Base-by-base conservation (phyloP, 2,888 invertebrate genomes). In the Rhagium mordax region DNA sequence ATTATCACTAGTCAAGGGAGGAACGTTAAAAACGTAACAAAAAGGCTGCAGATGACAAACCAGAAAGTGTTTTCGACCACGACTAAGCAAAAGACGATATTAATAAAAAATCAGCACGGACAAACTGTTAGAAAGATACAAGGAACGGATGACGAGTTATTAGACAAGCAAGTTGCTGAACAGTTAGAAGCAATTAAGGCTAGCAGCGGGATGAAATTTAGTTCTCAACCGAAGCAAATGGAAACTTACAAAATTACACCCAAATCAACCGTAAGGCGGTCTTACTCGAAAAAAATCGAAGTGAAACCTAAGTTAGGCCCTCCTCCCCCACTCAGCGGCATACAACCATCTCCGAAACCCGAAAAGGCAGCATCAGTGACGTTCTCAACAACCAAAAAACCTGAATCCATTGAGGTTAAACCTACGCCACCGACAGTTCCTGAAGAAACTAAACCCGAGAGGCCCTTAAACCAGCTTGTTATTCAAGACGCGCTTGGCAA, bases 401-500 rank as follows among this genome's bases (percentile, higher is more conserved):
- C 57, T 4, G 71, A 53, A 41, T 15, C 49, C 0, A n/a, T 41
- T 16, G 61, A 70, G 55, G 41, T 55, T 16, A 67, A 16, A 47
- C 8, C 71, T 21, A 59, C 21, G 27, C 13, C 70, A n/a, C 55
- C 57, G 8, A n/a, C 33, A 10, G n/a, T 62, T 29, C 21, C 33
- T 1, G 78, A 78, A 69, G 48, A 55, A 6, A 1, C 55, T 27
- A 10, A 69, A 59, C 61, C 74, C 5, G 82, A 83, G 13, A 77
- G 84, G 49, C 84, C 85, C 2, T 78, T 85, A n/a, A 86, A 86
- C 74, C 88, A 88, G 70, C 77, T 88, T 20, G 86, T 88, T 4
- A 87, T 88, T 18, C 88, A 88, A 75, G 88, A 88, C 72, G 86
- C 86, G 6, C 75, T 85, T 71, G 88, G 88, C 51, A 87, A 87